Percentiles rank a stretch among this genome's conserved stretches.
Conservation (phyloP, 2,797 vertebrate genomes). For the Fundulus diaphanus region DNA sequence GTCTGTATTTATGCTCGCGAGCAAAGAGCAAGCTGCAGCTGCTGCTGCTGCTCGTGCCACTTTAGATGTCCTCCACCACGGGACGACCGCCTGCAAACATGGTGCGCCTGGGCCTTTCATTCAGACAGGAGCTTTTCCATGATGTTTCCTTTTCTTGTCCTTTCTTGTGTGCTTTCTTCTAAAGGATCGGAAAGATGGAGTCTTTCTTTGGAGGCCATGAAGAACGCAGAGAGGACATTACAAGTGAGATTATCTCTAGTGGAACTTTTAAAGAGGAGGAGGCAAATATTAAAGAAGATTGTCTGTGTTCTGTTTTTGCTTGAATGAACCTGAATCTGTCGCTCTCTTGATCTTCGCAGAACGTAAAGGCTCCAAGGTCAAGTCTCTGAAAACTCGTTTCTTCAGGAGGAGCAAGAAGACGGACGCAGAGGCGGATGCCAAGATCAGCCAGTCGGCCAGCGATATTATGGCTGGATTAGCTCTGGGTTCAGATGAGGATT, state of each 20-base stretch:
- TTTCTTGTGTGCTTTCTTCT: conserved; percentile 13
- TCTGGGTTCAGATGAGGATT: conserved; percentile 87
- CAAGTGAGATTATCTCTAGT: conserved; percentile 82
- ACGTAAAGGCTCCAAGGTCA: conserved; percentile 90
- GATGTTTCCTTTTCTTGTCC: background rate
- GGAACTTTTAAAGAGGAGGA: background rate
- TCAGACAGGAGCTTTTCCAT: background rate
- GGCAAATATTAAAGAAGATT: background rate
- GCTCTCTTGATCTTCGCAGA: conserved; percentile 71
- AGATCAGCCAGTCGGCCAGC: conserved; percentile 85
- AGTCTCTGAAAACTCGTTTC: conserved; percentile 85
- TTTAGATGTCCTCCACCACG: background rate
- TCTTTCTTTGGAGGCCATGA: conserved; percentile 82
- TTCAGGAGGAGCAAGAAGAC: conserved; percentile 87
- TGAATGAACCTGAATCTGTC: conserved; percentile 39
- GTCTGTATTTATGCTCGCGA: conserved; percentile 26
- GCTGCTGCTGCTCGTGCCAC: conserved; percentile 3
- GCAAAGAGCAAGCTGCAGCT: conserved; percentile 7
- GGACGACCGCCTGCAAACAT: conserved; percentile 10
- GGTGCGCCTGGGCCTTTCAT: background rate
- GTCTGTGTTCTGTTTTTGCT: conserved; percentile 7
- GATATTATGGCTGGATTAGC: conserved; percentile 79
- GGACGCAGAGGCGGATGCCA: conserved; percentile 68
- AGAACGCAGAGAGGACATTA: conserved; percentile 83
- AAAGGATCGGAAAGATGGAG: conserved; percentile 80